Conservation (phyloP, 2,888 invertebrate species). For the Mellilla xanthometata region DNA sequence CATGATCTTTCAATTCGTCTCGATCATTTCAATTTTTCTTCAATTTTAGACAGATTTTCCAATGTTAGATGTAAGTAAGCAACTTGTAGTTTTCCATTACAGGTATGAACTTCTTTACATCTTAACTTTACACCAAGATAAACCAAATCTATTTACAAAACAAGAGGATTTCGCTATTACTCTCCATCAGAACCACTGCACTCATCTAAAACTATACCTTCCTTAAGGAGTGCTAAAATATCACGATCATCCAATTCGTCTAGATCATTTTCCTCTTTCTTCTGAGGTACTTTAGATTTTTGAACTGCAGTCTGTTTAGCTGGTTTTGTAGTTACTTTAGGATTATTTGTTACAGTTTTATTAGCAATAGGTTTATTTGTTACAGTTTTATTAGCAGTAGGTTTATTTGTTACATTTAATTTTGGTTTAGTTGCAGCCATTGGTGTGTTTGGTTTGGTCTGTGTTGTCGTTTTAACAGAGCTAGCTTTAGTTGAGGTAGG, state of each 20-base stretch:
- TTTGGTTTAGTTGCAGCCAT: slow-evolving; percentile 4
- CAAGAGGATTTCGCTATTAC: slow-evolving; percentile 21
- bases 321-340: not conserved
- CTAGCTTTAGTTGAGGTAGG: slow-evolving; percentile 5
- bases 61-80: too few relatives aligned
- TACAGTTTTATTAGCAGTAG: too few relatives aligned
- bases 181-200: slow-evolving; percentile 64
- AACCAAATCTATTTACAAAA: too few relatives aligned
- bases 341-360: slow-evolving; percentile 6
- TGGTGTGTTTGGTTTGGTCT: not conserved
- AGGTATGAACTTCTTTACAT: too few relatives aligned
- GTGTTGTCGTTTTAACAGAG: slow-evolving; percentile 1
- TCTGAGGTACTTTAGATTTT: not conserved
- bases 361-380: not conserved
- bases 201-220: slow-evolving; percentile 65
- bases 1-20: slow-evolving; percentile 63
- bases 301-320: not conserved
- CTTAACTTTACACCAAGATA: too few relatives aligned
- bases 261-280: slow-evolving; percentile 38
- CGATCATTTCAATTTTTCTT: slow-evolving; percentile 37
- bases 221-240: slow-evolving; percentile 62
- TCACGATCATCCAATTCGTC: slow-evolving; percentile 65
- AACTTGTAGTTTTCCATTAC: too few relatives aligned
- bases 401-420: not conserved
- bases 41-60: too few relatives aligned